Evolutionary conservation across 1,140 invertebrate species (phyloP), one percentile per base, ranked within the genome.

Genomic region (Euglossa dilemma): DNA sequence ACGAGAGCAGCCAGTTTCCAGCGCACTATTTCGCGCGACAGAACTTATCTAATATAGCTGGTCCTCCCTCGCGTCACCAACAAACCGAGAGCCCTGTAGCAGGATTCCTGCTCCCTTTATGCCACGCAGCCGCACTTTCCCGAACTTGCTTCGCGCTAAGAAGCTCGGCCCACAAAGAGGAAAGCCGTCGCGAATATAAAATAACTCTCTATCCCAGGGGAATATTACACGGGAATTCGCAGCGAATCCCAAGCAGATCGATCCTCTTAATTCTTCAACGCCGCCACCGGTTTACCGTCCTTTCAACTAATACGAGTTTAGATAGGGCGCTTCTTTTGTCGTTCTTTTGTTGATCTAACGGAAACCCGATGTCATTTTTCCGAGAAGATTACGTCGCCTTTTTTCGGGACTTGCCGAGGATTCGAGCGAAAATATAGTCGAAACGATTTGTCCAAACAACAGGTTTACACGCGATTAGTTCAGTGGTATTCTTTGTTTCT

Each of bases 11-110:
- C 80, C 87, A 90, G 84, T 89, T 89, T 82, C 83, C 80, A 85
- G 87, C 80, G 84, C 86, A 87, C 87, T 88, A 90, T 87, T 87
- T 87, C 84, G 83, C 83, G 64, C 78, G 81, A 84, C 85, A 86
- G 87, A 92, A 92, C 90, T 91, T 91, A 91, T 92, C 91, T 92
- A 92, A 91, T 92, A 92, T 90, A 88, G 85, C 89, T 87, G 89
- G 80, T 59, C 61, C 59, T 67, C 83, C 83, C 77, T 69, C 79
- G 83, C 87, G 73, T 83, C 82, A 76, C 77, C 70, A 72, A 73
- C 80, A 85, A 87, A 83, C 82, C 78, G 59, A 64, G 56, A 57
- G 20, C 79, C 57, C 56, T 57, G 78, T 80, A 79, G 66, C 74
- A 50, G 47, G 69, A 80, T 72, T 67, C 73, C 43, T 80, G 82